Percentiles rank a stretch among this genome's conserved stretches.
Conservation (phyloP, 2,888 invertebrate genomes). For the Andrena bucephala region DNA sequence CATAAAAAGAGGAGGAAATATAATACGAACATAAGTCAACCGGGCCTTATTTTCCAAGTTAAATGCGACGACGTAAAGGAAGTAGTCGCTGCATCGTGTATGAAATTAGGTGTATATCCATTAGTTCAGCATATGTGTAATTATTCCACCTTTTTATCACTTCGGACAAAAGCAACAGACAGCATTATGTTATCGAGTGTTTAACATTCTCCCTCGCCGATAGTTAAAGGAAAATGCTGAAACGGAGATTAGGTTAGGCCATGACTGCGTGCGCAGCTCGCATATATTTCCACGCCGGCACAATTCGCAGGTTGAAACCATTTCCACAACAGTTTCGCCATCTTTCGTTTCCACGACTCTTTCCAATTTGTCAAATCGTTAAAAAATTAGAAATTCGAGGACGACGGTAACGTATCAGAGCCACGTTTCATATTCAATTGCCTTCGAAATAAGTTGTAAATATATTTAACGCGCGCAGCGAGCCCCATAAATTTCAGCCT, state of each 20-base stretch:
- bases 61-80: neutral
- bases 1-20: neutral
- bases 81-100: neutral
- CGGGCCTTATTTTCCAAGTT: neutral
- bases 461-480: neutral
- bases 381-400: too few species aligned
- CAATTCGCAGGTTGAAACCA: neutral
- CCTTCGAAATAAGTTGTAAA: neutral
- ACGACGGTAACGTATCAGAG: too few species aligned
- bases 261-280: neutral
- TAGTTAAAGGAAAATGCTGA: neutral
- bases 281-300: neutral
- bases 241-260: neutral
- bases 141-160: constrained; percentile 5
- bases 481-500: neutral
- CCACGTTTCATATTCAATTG: neutral
- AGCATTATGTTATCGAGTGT: neutral
- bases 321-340: too few species aligned
- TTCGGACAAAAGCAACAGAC: neutral
- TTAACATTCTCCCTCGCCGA: neutral
- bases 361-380: neutral
- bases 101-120: neutral
- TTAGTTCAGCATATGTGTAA: neutral
- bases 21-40: neutral
- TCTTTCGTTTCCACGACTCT: too few species aligned